phyloP scores from a whole-genome alignment of 2,888 invertebrate genomes.

The Dicranocentrus wangi region DNA sequence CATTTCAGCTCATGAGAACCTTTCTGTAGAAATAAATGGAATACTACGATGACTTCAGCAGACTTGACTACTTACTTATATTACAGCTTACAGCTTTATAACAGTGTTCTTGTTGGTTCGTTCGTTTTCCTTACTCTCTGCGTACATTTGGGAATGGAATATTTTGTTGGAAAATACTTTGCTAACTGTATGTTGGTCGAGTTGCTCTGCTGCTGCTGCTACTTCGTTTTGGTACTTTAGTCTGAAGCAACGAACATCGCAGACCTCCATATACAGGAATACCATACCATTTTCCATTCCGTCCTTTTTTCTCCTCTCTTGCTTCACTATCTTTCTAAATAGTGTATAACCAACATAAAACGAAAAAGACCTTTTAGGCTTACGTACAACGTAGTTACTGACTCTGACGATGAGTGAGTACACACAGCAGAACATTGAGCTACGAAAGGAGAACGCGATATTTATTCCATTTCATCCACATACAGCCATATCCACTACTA shows the following conservation, averaged over 20 bases:
- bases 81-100: not conserved
- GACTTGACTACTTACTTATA: not conserved
- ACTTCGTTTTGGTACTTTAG: conserved; percentile 49
- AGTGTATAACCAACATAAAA: conserved; percentile 30
- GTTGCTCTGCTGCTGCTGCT: conserved; percentile 5
- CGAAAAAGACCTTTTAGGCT: conserved; percentile 50
- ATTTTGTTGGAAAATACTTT: conserved; percentile 58
- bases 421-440: not conserved
- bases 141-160: conserved; percentile 60
- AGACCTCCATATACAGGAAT: conserved; percentile 44
- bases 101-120: not conserved
- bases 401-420: too few species aligned
- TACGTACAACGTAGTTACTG: conserved; percentile 14
- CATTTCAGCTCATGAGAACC: conserved; percentile 54
- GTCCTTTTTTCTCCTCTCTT: conserved; percentile 8
- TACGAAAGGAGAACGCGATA: conserved; percentile 58
- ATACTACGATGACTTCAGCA: conserved; percentile 11
- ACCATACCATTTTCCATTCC: conserved; percentile 6
- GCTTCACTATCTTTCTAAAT: conserved; percentile 31
- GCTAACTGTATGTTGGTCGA: not conserved
- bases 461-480: conserved; percentile 61
- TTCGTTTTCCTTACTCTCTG: conserved; percentile 4
- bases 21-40: not conserved
- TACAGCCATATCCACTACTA: too few species aligned
- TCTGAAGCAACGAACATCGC: conserved; percentile 35